Evolutionary conservation across 2,888 invertebrate species (phyloP), one percentile per base, ranked within the genome.

Genomic region (Andrena bucephala): DNA sequence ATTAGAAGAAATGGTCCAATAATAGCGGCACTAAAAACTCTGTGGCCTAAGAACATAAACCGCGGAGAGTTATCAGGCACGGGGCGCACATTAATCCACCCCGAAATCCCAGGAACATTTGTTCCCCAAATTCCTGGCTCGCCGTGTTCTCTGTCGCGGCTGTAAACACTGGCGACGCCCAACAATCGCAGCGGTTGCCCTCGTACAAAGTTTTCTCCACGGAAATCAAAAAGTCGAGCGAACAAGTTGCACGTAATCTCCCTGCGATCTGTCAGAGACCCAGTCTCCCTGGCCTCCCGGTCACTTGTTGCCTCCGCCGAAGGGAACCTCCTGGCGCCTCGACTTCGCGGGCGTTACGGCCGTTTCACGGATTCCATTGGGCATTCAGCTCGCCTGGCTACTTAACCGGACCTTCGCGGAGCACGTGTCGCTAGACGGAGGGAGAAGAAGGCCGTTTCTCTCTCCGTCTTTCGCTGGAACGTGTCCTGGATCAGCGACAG

Each of bases 1-100:
- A 63, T 68, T 33, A 20, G 63, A 57, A 79, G 77, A 63, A 76
- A 65, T 48, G 20, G 5, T 72, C 60, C 16, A 69, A 79, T 63
- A 79, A 76, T 78, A 78, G 77, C 16, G 42, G 27, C 31, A 2
- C 24, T 16, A 33, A 29, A 50, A 48, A 68, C 33, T 62, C 62
- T 27, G 20, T 6, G 29, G 42, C 27, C 29, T 10, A 6, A 1
- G n/a, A 62, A 10, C 60, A 20, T 63, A 77, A 69, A 42, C 31
- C 63, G 16, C 50, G 63, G 48, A 54, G 77, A 69, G 48, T 77
- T 79, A 79, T 59, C 48, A 50, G 27, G n/a, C 63, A 50, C 3
- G 68, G 16, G 20, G 8, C 36, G 60, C 8, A 20, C 16, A 42
- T 68, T 69, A 68, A 79, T 79, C 63, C 77, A 54, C 54, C 65